Conservation (phyloP, 2,113 vertebrate genomes). For the Diphyllodes magnificus region DNA sequence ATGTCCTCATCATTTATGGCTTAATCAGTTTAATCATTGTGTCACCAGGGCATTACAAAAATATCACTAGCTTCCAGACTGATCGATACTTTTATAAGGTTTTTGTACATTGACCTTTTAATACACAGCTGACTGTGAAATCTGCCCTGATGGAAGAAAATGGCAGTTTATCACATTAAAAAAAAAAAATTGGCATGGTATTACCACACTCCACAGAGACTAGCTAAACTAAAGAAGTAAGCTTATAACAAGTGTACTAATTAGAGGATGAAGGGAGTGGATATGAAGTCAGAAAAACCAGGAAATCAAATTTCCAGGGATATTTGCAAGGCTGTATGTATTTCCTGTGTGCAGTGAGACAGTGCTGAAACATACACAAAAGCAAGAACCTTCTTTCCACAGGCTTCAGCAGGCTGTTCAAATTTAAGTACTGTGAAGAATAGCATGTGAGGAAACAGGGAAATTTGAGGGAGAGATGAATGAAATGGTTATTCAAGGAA, state of each 20-base stretch:
- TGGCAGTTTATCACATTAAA: background rate
- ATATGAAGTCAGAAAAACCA: background rate
- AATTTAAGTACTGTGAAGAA: background rate
- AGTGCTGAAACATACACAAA: background rate
- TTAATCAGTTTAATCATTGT: slow-evolving; percentile 39
- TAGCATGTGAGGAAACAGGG: background rate
- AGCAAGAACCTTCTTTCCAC: background rate
- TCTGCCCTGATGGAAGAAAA: background rate
- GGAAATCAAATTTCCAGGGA: background rate
- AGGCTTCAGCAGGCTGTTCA: background rate
- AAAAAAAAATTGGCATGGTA: background rate
- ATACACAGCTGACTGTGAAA: background rate
- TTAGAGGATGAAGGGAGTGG: background rate
- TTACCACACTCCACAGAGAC: background rate
- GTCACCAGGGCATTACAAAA: slow-evolving; percentile 31
- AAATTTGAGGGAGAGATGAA: background rate
- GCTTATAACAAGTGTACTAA: background rate
- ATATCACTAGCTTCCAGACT: slow-evolving; percentile 13
- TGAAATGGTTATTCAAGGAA: background rate
- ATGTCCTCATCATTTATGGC: slow-evolving; percentile 1
- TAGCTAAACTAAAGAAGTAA: background rate
- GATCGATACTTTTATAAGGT: background rate
- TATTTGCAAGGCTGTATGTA: background rate
- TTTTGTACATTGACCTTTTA: slow-evolving; percentile 24
- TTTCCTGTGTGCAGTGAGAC: background rate